phyloP scores from a whole-genome alignment of 2,797 vertebrate genomes.

The Nannoperca obscura region DNA sequence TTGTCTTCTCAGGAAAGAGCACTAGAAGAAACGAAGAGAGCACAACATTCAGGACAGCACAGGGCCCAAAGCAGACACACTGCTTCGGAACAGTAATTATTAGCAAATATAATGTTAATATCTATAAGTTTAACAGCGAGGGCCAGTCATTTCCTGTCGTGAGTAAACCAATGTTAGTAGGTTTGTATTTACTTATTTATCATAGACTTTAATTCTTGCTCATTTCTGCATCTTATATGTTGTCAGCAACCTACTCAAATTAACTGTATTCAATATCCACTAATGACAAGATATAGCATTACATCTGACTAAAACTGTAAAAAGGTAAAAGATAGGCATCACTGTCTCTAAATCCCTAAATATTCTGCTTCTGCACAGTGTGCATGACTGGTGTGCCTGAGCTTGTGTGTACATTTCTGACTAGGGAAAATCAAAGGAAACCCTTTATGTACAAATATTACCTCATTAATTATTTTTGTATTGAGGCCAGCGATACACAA shows the following conservation, averaged over 20 bases:
- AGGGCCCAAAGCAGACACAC: conserved; percentile 67
- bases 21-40: conserved; percentile 68
- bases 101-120: conserved; percentile 48
- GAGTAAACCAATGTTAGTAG: conserved; percentile 68
- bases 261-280: conserved; percentile 60
- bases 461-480: conserved; percentile 97
- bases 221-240: conserved; percentile 52
- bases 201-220: conserved; percentile 55
- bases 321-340: conserved; percentile 31
- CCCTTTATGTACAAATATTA: conserved; percentile 98
- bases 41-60: conserved; percentile 76
- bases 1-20: conserved; percentile 80
- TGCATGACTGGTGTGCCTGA: conserved; percentile 79
- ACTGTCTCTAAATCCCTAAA: conserved; percentile 34
- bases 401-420: conserved; percentile 81
- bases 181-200: conserved; percentile 85
- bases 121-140: conserved; percentile 55
- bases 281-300: conserved; percentile 46
- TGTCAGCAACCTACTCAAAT: conserved; percentile 55
- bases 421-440: conserved; percentile 79
- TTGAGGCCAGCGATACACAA: conserved; percentile 87
- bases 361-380: conserved; percentile 72
- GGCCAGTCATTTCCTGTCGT: conserved; percentile 71
- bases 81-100: conserved; percentile 65
- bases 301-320: conserved; percentile 38